These are phyloP conservation scores for Alviniconcha marisindica DNA, from an alignment of 1,140 invertebrate species.

Conservation along the genomic window DNA sequence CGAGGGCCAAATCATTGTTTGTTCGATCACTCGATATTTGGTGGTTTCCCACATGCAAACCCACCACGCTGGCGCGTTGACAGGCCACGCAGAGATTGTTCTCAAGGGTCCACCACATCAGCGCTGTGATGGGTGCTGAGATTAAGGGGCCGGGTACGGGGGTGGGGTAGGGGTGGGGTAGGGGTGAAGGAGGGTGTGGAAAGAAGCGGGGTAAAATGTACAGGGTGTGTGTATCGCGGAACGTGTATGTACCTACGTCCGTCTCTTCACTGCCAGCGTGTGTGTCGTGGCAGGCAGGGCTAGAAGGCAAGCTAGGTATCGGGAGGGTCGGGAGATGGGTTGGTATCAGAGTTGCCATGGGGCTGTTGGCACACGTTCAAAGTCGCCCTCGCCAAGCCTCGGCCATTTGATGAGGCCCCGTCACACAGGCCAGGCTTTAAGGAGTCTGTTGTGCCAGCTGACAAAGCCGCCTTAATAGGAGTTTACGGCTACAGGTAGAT, in stretches of 20 bases:
- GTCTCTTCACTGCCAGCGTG: background rate
- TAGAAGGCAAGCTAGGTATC: background rate
- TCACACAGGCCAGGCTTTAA: background rate
- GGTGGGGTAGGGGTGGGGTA: background rate
- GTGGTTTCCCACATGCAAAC: conserved; percentile 18
- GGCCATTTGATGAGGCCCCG: conserved; percentile 18
- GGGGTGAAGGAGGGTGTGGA: background rate
- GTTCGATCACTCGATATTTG: conserved; percentile 5
- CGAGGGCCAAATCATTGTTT: conserved; percentile 6
- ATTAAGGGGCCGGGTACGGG: conserved; percentile 20
- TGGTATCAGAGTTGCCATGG: conserved; percentile 36
- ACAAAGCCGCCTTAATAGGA: conserved; percentile 16
- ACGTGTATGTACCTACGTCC: no score
- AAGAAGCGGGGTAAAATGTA: no score
- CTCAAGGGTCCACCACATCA: conserved; percentile 6
- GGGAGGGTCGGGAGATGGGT: conserved; percentile 6
- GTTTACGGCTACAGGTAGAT: conserved; percentile 4
- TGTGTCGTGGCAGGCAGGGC: background rate
- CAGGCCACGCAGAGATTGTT: background rate
- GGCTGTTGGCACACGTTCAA: conserved; percentile 27
- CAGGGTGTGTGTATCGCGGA: no score
- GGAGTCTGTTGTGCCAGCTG: conserved; percentile 35
- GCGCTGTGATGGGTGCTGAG: conserved; percentile 4
- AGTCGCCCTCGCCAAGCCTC: conserved; percentile 17
- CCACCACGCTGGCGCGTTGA: background rate